Conservation (phyloP, 2,797 vertebrate species). For the Gouania willdenowi region DNA sequence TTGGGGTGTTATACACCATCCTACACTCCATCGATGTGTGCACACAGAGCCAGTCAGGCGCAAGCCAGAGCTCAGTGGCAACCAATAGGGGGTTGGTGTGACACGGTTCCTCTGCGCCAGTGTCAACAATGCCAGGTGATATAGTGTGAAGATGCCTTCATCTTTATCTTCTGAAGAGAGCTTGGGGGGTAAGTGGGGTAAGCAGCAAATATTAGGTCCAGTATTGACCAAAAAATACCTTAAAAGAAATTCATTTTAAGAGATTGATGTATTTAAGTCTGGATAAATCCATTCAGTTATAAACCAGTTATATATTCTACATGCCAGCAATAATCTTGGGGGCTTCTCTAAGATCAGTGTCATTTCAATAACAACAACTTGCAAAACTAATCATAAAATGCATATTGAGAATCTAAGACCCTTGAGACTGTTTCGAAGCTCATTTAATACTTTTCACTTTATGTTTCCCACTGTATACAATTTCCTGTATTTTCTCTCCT, state of each 20-base stretch:
- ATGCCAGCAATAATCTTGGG: background rate
- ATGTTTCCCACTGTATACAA: slow-evolving; percentile 19
- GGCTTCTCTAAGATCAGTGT: background rate
- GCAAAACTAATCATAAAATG: background rate
- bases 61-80: background rate
- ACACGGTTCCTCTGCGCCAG: slow-evolving; percentile 30
- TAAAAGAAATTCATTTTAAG: no score
- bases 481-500: slow-evolving; percentile 20
- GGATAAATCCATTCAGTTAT: no score
- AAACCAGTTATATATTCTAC: no score
- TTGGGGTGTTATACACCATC: slow-evolving; percentile 22
- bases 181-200: no score
- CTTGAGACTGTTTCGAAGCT: slow-evolving; percentile 9
- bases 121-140: slow-evolving; percentile 59
- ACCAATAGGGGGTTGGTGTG: slow-evolving; percentile 3
- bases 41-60: slow-evolving; percentile 17
- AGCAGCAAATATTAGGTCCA: slow-evolving; percentile 42
- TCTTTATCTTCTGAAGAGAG: no score
- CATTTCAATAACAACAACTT: background rate
- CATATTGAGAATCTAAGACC: background rate
- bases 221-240: no score
- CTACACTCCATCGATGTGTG: slow-evolving; percentile 18
- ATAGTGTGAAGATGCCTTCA: no score
- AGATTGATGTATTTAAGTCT: no score
- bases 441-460: slow-evolving; percentile 16